Base-by-base conservation (phyloP, 2,888 invertebrate genomes). In the Formica aserva region DNA sequence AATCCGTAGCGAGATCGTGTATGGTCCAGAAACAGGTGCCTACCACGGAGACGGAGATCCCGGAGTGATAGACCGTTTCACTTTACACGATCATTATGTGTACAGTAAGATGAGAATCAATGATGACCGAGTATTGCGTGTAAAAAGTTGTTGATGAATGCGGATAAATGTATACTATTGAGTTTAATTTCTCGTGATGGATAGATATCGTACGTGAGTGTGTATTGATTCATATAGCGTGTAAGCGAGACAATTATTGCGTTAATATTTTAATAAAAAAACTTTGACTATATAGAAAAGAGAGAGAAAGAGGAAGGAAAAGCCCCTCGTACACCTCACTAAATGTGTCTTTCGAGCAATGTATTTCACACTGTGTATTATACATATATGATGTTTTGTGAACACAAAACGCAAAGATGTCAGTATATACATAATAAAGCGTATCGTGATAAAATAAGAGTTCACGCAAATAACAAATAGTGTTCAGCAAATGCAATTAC, bases 1-100 rank as follows among this genome's bases (percentile, higher is more conserved):
- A 99, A 94, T 99, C 98, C 1, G 99, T 99, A 88, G 99, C 99
- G 32, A 97, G 98, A 86, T 99, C 99, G 0, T 99, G 99, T 95
- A 98, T 98, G 97, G 97, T 97, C 60, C 97, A 97, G 93, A 98
- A 98, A 95, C 96, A 97, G 91, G 96, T 96, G 90, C 96, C 95
- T 94, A 95, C 95, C 88, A 96, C 96, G 78, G 97, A 97, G 92
- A 95, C 96, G 87, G 97, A 97, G 92, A 95, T 96, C 94, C 95
- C 96, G 94, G 97, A 97, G 96, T 97, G 96, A 96, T 95, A 95
- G 94, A 92, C 92, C 90, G 92, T 92, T 93, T 92, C 83, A 85
- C 82, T 87, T 87, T 87, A 85, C 82, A 85, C 83, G 87, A 82
- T 86, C 84, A 83, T 88, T 90, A 90, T 88, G 87, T 94, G 94